Evolutionary conservation across 2,113 vertebrate genomes (phyloP), one percentile per base, ranked within the genome.

Genomic region (Loxodonta africana): DNA sequence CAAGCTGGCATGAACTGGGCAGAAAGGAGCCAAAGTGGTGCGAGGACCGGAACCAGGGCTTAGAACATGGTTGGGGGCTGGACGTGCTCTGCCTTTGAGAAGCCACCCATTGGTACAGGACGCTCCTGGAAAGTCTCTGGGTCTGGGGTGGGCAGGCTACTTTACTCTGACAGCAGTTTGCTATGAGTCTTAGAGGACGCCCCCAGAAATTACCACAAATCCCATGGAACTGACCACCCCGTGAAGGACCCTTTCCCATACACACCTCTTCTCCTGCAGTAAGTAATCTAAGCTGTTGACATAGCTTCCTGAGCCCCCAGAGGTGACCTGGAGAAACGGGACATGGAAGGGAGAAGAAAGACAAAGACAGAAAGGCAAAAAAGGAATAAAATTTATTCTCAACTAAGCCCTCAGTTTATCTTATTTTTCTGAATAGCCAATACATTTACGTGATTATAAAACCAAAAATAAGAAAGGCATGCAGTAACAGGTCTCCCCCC

Each of bases 261-360:
- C 97, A 97, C 90, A 98, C 97, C 96, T 97, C 88, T 98, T 97
- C 78, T 98, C 98, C 48, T 53, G 95, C 20, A 98, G 92, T 57
- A 98, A 92, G 81, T 82, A 97, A 76, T 97, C 96, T 1, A 97
- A 88, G 46, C 21, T 98, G 63, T 94, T 97, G 96, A 95, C 3
- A 0, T 97, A 98, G 85, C 9, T 53, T 25, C 76, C 65, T 0
- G 96, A 84, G 63, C 15, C 44, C 25, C 69, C 12, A 8, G 53
- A 81, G 33, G 63, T 4, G 12, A 69, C 0, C 97, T 98, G 63
- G 60, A 95, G 69, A 88, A 74, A 93, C 6, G 46, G 11, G 12
- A 53, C 6, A 0, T 6, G 78, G 41, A 76, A 83, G 0, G 11
- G 51, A 8, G 3, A 63, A 48, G 21, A 91, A 25, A 80, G 10